Evolutionary conservation across 2,113 vertebrate genomes (phyloP), one percentile per base, ranked within the genome.

Genomic region (Nannospalax galili): DNA sequence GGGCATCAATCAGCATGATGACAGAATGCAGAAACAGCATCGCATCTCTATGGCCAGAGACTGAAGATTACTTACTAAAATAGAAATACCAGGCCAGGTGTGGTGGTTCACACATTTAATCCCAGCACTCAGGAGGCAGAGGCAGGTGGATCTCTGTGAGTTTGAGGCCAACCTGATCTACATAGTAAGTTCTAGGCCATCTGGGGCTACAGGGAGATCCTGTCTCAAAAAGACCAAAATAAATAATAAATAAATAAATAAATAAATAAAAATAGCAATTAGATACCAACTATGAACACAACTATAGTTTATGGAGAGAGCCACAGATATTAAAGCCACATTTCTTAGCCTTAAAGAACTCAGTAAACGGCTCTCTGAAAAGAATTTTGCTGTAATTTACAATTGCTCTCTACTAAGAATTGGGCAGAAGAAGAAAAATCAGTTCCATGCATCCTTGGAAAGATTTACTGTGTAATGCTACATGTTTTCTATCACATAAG

Each of bases 401-500:
- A 69, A 15, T 40, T 84, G 67, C 60, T 80, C 30, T 93, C 30
- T 85, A 45, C 73, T 93, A 22, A 95, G 74, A 94, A 42, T 0
- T 84, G 7, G 42, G 14, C 28, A 14, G 32, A 20, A 14, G 32
- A 52, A 88, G 40, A 22, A 4, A 84, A 84, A 48, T 40, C 17
- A 40, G 19, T 42, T 84, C 56, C 12, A 16, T 45, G 60, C 9
- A 74, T 92, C 78, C 70, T 85, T 87, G 35, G 80, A 73, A 92
- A 75, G 30, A 70, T 75, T 88, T 40, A 37, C 17, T 37, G 35
- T 65, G 32, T 45, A 8, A 42, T 62, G 70, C 37, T 80, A 89
- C 30, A 3, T 81, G 28, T 94, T 96, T 96, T 90, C 79, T 88
- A 74, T 86, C 65, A 52, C 62, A 40, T 56, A 92, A 92, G 64